These are phyloP conservation scores for Stigmatopora nigra DNA, from an alignment of 2,113 vertebrate genomes.

Conservation along the genomic window DNA sequence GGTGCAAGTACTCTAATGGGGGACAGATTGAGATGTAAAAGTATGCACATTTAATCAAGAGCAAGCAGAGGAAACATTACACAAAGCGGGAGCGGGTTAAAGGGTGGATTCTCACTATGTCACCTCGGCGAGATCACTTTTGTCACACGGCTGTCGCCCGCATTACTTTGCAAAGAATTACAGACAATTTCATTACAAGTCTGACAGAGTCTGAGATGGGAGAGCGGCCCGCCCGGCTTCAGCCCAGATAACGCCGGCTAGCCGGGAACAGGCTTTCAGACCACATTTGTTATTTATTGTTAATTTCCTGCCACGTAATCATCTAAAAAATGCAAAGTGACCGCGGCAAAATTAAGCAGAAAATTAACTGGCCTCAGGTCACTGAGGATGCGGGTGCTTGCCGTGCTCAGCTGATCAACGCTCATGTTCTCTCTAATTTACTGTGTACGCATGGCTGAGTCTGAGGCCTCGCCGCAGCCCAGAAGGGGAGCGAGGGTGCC, in stretches of 20 bases:
- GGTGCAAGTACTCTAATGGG: slow-evolving; percentile 83
- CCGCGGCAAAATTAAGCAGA: slow-evolving; percentile 99
- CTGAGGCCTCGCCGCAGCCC: slow-evolving; percentile 83
- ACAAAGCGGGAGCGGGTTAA: slow-evolving; percentile 56
- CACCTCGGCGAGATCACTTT: slow-evolving; percentile 70
- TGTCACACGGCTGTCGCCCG: slow-evolving; percentile 82
- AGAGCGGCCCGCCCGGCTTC: slow-evolving; percentile 33
- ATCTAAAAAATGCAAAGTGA: slow-evolving; percentile 99
- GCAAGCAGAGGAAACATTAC: slow-evolving; percentile 51
- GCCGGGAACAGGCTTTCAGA: slow-evolving; percentile 66
- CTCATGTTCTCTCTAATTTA: slow-evolving; percentile 99
- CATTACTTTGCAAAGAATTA: slow-evolving; percentile 95
- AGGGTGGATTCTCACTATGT: slow-evolving; percentile 69
- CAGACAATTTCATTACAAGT: slow-evolving; percentile 94
- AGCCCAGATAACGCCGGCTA: slow-evolving; percentile 13
- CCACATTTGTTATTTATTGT: slow-evolving; percentile 99
- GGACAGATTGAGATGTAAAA: slow-evolving; percentile 53
- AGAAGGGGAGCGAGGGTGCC: slow-evolving; percentile 38
- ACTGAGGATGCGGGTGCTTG: slow-evolving; percentile 86
- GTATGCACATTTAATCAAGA: slow-evolving; percentile 68
- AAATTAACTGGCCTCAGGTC: slow-evolving; percentile 99
- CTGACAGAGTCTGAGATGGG: slow-evolving; percentile 52
- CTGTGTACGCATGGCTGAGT: slow-evolving; percentile 98
- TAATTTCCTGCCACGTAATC: slow-evolving; percentile 99
- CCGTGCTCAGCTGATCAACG: slow-evolving; percentile 88